Evolutionary conservation across 2,113 vertebrate genomes (phyloP).

Genomic region (Odocoileus virginianus): DNA sequence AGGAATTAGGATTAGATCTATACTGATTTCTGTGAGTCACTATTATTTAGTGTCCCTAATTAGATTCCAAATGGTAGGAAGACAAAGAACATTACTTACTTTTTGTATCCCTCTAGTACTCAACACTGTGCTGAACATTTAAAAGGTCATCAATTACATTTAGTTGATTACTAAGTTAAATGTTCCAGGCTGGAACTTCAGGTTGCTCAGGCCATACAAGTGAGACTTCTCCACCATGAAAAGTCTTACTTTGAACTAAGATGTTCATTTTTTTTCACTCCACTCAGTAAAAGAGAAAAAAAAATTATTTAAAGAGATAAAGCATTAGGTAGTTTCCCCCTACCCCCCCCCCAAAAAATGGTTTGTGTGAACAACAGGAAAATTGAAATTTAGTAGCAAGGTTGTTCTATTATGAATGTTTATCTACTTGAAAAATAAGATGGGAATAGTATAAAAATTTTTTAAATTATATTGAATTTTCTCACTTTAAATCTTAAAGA

Average conservation of each 20-base stretch:
- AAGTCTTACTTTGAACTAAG: not conserved
- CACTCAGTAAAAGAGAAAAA: not conserved
- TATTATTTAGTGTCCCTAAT: not conserved
- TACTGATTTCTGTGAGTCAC: not conserved
- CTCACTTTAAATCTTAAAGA: not conserved
- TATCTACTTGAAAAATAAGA: not conserved
- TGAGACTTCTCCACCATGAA: not conserved
- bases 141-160: not conserved
- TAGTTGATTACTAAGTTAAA: not conserved
- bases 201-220: not conserved
- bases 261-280: not conserved
- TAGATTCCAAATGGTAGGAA: not conserved
- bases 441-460: not conserved
- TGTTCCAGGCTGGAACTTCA: not conserved
- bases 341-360: not conserved
- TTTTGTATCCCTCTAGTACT: not conserved
- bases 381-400: not conserved
- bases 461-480: not conserved
- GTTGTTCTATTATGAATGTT: not conserved
- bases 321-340: not conserved
- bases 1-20: not conserved
- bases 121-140: not conserved
- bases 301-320: not conserved
- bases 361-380: not conserved
- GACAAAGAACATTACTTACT: not conserved